Evolutionary conservation across 2,888 invertebrate species (phyloP).

Genomic region (Agrochola circellaris): DNA sequence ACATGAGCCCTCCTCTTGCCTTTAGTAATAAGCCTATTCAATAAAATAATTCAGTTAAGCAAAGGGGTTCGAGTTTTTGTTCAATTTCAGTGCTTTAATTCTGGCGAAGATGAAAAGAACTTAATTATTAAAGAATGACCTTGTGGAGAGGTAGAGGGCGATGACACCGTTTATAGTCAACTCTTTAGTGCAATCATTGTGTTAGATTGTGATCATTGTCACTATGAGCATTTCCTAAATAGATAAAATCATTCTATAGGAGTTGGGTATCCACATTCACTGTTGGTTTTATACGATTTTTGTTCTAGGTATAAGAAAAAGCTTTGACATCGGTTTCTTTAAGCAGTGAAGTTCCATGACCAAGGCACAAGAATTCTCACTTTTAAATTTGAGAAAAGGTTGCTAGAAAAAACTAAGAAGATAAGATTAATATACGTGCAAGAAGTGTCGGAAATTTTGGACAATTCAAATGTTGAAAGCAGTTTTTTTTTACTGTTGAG

Average conservation of each 20-base stretch:
- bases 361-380: constrained; percentile 18
- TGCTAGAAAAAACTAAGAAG: constrained; percentile 33
- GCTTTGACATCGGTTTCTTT: neutral
- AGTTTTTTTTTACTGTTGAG: constrained; percentile 24
- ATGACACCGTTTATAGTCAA: constrained; percentile 53
- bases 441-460: constrained; percentile 33
- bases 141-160: constrained; percentile 57
- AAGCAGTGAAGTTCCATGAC: neutral
- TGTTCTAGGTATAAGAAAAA: neutral
- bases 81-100: constrained; percentile 63
- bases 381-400: constrained; percentile 19
- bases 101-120: constrained; percentile 57
- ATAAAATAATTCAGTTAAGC: constrained; percentile 74
- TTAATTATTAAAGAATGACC: constrained; percentile 65
- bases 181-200: constrained; percentile 38
- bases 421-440: constrained; percentile 39
- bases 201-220: constrained; percentile 16
- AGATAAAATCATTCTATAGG: neutral
- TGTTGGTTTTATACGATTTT: neutral
- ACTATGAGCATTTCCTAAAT: constrained; percentile 2
- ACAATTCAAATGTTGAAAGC: constrained; percentile 43
- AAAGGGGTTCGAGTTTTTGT: constrained; percentile 70
- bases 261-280: neutral
- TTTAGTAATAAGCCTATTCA: constrained; percentile 82
- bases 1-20: constrained; percentile 60